Conservation (phyloP, 1,140 invertebrate species). For the Brachionus calyciflorus region DNA sequence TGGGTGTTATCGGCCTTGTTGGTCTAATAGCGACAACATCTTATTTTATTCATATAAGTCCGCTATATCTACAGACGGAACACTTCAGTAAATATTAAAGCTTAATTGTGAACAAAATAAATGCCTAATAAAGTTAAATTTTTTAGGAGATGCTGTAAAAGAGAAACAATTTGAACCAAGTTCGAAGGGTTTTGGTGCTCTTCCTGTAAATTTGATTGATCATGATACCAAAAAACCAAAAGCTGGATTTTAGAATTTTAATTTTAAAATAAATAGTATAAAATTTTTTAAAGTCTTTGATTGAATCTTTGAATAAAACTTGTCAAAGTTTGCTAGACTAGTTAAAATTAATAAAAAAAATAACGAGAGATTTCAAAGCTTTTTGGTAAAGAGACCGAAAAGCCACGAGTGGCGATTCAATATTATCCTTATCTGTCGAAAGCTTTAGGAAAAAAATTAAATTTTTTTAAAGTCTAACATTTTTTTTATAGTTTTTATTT, state of each 20-base stretch:
- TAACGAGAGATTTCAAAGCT: too few species aligned
- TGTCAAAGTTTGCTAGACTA: too few species aligned
- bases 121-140: neutral
- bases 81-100: neutral
- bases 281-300: too few species aligned
- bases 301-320: too few species aligned
- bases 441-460: too few species aligned
- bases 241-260: neutral
- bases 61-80: conserved; percentile 22
- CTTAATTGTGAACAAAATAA: neutral
- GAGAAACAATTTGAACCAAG: conserved; percentile 12
- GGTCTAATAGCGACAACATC: conserved; percentile 13
- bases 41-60: conserved; percentile 36
- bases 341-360: too few species aligned
- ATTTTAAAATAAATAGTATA: too few species aligned
- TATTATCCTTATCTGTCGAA: too few species aligned
- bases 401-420: too few species aligned
- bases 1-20: conserved; percentile 11
- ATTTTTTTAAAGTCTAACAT: too few species aligned
- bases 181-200: conserved; percentile 3
- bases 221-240: neutral
- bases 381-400: too few species aligned
- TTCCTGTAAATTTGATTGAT: neutral
- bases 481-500: too few species aligned
- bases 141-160: neutral